phyloP scores from a whole-genome alignment of 2,888 invertebrate species.

The Hermodice carunculata region DNA sequence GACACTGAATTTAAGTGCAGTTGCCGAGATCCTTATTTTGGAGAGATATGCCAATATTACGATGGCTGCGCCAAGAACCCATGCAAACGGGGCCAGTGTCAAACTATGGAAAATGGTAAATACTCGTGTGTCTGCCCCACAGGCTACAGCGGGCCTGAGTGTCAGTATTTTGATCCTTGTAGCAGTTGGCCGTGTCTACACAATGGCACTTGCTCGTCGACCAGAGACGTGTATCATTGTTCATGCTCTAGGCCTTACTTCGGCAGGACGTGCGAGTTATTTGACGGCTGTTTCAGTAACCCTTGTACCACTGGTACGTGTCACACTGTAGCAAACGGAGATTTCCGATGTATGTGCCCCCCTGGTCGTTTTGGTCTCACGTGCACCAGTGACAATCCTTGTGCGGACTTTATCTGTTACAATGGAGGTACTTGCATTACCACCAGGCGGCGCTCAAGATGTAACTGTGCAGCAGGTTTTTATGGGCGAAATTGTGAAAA shows the following conservation, averaged over 20 bases:
- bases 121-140: slow-evolving; percentile 4
- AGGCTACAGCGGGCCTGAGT: slow-evolving; percentile 25
- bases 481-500: slow-evolving; percentile 37
- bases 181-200: slow-evolving; percentile 31
- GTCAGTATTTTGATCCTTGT: slow-evolving; percentile 33
- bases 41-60: not conserved
- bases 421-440: slow-evolving; percentile 30
- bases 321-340: no score
- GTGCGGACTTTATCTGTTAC: slow-evolving; percentile 31
- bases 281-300: no score
- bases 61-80: not conserved
- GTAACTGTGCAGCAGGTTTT: slow-evolving; percentile 29
- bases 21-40: slow-evolving; percentile 11
- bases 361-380: slow-evolving; percentile 27
- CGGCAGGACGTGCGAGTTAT: no score
- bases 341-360: slow-evolving; percentile 25
- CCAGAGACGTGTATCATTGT: not conserved
- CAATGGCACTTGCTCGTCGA: slow-evolving; percentile 28
- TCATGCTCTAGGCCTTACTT: not conserved
- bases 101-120: not conserved
- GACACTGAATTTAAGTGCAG: slow-evolving; percentile 29
- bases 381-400: slow-evolving; percentile 37
- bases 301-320: no score
- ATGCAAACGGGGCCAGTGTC: not conserved
- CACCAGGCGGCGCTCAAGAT: slow-evolving; percentile 11